Base-by-base conservation (phyloP, 2,113 vertebrate species). In the Mugil cephalus region DNA sequence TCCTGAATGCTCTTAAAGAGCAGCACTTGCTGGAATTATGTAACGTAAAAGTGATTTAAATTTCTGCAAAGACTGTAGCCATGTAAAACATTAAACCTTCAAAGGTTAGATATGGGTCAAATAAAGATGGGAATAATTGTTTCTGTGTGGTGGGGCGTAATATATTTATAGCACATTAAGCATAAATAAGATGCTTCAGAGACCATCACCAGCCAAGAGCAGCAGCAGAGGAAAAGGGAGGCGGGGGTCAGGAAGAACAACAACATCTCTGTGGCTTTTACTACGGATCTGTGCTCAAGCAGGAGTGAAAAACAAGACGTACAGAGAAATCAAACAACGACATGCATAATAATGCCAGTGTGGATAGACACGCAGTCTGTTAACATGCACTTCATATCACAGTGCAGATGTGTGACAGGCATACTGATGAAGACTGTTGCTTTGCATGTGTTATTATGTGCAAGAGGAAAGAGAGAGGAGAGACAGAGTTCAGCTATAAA, bases 291-390 rank as follows among this genome's bases (percentile, higher is more conserved):
- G 56, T 3, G 63, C 67, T 84, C 82, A 88, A 90, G 89, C 86
- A 88, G 65, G 72, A 81, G 62, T 79, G 36, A 47, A 63, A 72
- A 89, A 84, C 66, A 73, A 70, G 83, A 77, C 83, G 61, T 46
- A 83, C 78, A 59, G 74, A 69, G 59, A 82, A 69, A 83, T 68
- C 74, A 79, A 80, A 86, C 14, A 62, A 87, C 76, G 84, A 91
- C 91, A 93, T 93, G 91, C 91, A 91, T 79, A 88, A 54, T 70
- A 82, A 90, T 90, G 87, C 80, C 50, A 56, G 56, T 52, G 68
- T 83, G 74, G 78, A 87, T 82, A 80, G 83, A 89, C 70, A 88
- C 52, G 54, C 81, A 78, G 82, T 55, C 75, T 84, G 77, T 71
- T 74, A 36, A 85, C 91, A 92, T 93, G 91, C 91, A 75, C 71